Conservation (phyloP, 2,113 vertebrate genomes). For the Melanocharis versteri region DNA sequence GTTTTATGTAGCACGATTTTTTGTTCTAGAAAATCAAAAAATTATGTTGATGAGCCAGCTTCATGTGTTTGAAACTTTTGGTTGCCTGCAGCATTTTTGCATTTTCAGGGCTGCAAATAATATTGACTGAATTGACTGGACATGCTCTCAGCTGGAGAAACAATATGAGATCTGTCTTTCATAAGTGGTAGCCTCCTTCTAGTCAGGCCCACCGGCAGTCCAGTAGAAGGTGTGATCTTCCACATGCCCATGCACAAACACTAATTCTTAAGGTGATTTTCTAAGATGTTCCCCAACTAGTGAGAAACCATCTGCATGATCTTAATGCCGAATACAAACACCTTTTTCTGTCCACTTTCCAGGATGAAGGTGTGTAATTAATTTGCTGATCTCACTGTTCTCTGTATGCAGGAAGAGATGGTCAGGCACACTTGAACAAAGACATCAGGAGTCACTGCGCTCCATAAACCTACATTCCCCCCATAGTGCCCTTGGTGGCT, state of each 20-base stretch:
- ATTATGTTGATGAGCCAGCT: neutral
- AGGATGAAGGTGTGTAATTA: neutral
- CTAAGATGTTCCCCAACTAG: neutral
- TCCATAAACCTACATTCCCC: neutral
- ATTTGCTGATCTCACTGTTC: neutral
- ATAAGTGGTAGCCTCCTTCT: neutral
- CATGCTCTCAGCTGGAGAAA: neutral
- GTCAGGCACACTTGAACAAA: neutral
- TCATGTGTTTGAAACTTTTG: neutral
- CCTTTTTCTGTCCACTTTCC: neutral
- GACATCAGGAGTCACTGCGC: neutral
- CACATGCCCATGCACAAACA: rapidly evolving
- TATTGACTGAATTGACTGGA: neutral
- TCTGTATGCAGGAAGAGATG: neutral
- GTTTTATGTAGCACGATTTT: neutral
- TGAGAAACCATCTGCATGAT: neutral
- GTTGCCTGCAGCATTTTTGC: neutral
- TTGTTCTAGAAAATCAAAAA: neutral
- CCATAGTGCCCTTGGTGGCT: neutral
- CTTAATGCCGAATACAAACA: neutral
- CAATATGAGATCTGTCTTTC: neutral
- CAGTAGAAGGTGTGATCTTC: neutral
- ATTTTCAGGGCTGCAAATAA: neutral
- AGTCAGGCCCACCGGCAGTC: neutral
- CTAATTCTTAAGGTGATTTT: neutral